Conservation (phyloP, 2,888 invertebrate species). For the Hyposoter dolosus region DNA sequence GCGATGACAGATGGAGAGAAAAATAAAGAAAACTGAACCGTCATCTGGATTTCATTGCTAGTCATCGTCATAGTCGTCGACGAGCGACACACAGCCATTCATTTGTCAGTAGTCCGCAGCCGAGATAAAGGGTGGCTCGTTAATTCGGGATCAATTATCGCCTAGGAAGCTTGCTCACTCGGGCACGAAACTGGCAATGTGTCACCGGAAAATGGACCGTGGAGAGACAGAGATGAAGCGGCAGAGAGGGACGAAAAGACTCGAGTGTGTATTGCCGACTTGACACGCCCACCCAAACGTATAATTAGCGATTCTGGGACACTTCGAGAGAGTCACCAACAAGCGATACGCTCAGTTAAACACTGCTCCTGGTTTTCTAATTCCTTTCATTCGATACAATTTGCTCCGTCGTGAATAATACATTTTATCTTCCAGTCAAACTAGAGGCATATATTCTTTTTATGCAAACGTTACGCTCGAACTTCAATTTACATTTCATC, state of each 20-base stretch:
- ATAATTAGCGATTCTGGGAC: slow-evolving; percentile 68
- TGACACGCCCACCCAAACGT: slow-evolving; percentile 65
- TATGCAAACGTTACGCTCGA: background rate
- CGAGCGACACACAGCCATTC: slow-evolving; percentile 67
- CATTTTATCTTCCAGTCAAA: slow-evolving; percentile 14
- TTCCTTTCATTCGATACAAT: slow-evolving; percentile 35
- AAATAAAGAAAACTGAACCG: slow-evolving; percentile 21
- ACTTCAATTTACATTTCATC: background rate
- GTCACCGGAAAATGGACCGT: slow-evolving; percentile 71
- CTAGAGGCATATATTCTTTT: background rate
- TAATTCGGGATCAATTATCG: slow-evolving; percentile 81
- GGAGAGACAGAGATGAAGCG: slow-evolving; percentile 53
- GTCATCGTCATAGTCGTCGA: slow-evolving; percentile 30
- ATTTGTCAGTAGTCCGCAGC: slow-evolving; percentile 72
- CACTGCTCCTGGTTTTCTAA: slow-evolving; percentile 47
- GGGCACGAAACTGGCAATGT: slow-evolving; percentile 68
- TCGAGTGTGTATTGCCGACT: slow-evolving; percentile 27
- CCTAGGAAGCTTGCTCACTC: slow-evolving; percentile 68
- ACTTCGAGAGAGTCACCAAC: slow-evolving; percentile 31
- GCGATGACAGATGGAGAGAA: slow-evolving; percentile 49
- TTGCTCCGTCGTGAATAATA: slow-evolving; percentile 25
- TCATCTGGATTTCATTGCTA: slow-evolving; percentile 46
- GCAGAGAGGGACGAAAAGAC: slow-evolving; percentile 36
- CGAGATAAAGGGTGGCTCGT: slow-evolving; percentile 76
- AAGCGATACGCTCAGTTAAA: slow-evolving; percentile 54